These are phyloP conservation scores for Ophioderma brevispina DNA, from an alignment of 35 echinoderm and acorn worm species.

Conservation along the genomic window DNA sequence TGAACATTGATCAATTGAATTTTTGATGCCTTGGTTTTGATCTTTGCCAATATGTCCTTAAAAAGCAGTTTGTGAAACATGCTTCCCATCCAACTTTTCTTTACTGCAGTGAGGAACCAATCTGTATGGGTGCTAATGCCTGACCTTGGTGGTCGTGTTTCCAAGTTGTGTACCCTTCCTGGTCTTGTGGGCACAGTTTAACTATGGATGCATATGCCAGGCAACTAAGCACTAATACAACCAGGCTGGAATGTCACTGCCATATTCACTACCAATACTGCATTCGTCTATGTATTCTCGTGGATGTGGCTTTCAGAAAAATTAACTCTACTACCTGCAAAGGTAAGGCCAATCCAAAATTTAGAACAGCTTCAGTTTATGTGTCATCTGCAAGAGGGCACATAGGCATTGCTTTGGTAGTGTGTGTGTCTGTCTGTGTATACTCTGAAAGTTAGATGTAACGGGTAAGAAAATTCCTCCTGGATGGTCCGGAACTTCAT, in stretches of 20 bases:
- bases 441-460: too few species aligned
- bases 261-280: conserved; percentile 87
- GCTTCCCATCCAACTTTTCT: neutral
- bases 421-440: too few species aligned
- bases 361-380: too few species aligned
- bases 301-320: conserved; percentile 85
- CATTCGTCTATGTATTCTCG: conserved; percentile 88
- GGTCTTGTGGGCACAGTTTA: conserved; percentile 74
- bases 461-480: too few species aligned
- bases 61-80: too few species aligned
- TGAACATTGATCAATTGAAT: too few species aligned
- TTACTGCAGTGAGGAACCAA: conserved; percentile 75
- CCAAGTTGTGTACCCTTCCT: conserved; percentile 68
- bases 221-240: conserved; percentile 51
- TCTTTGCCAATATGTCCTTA: too few species aligned
- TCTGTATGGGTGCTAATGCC: conserved; percentile 58
- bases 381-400: too few species aligned
- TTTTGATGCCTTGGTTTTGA: too few species aligned
- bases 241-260: conserved; percentile 79
- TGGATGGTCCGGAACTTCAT: too few species aligned
- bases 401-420: too few species aligned
- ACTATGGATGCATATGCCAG: conserved; percentile 90
- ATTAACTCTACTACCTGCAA: conserved; percentile 67
- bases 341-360: too few species aligned
- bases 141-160: conserved; percentile 38